Conservation (phyloP, 2,888 invertebrate species). For the Cheilosia grossa region DNA sequence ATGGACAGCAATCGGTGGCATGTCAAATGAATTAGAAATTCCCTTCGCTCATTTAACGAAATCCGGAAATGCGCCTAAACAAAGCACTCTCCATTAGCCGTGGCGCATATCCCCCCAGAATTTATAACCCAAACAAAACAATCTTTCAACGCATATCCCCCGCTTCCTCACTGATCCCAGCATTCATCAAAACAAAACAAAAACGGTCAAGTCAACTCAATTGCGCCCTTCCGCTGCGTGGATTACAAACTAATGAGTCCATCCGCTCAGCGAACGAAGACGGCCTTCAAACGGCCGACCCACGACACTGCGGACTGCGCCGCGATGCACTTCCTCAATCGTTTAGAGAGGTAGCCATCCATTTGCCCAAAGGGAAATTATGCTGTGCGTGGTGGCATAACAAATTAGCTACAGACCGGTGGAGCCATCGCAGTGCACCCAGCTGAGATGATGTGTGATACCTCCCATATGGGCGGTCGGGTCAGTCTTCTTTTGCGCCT, state of each 20-base stretch:
- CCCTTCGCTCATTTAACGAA: constrained; percentile 23
- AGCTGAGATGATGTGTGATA: constrained; percentile 55
- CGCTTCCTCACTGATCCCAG: constrained; percentile 18
- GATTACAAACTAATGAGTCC: constrained; percentile 71
- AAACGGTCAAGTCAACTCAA: constrained; percentile 42
- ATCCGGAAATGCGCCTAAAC: constrained; percentile 66
- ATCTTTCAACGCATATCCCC: constrained; percentile 29
- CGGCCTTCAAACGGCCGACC: constrained; percentile 62
- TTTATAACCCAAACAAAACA: constrained; percentile 38
- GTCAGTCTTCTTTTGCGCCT: constrained; percentile 21
- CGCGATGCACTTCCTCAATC: constrained; percentile 47
- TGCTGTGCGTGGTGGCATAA: constrained; percentile 61
- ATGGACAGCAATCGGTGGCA: constrained; percentile 16
- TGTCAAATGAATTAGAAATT: constrained; percentile 45
- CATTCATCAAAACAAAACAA: not conserved
- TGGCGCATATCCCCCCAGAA: constrained; percentile 41
- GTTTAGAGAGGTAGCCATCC: constrained; percentile 24
- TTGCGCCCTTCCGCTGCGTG: constrained; percentile 70
- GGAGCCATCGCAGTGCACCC: constrained; percentile 28
- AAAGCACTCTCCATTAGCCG: constrained; percentile 15
- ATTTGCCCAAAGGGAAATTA: constrained; percentile 32
- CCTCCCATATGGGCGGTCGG: constrained; percentile 13
- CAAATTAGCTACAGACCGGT: constrained; percentile 56
- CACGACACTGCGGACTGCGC: constrained; percentile 38
- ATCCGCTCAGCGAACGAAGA: constrained; percentile 42